phyloP scores from a whole-genome alignment of 1,140 invertebrate species.

The Penaeus japonicus region DNA sequence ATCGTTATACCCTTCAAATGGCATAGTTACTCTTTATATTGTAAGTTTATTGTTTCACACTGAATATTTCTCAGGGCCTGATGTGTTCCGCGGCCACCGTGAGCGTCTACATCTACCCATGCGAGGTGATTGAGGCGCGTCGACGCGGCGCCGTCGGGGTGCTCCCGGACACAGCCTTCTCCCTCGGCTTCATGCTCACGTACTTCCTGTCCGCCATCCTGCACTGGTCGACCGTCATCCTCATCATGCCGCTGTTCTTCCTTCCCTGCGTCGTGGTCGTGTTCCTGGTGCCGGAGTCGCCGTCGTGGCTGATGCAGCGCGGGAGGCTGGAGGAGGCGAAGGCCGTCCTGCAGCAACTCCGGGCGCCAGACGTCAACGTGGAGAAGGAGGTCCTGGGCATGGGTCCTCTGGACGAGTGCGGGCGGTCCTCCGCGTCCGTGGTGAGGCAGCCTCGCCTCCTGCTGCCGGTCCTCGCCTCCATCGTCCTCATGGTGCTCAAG shows the following conservation, averaged over 20 bases:
- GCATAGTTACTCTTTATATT: no score
- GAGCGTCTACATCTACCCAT: slow-evolving; percentile 39
- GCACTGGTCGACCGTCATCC: slow-evolving; percentile 32
- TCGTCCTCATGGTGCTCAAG: slow-evolving; percentile 31
- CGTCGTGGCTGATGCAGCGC: slow-evolving; percentile 17
- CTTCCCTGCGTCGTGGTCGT: slow-evolving; percentile 15
- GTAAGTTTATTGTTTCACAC: background rate
- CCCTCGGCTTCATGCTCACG: slow-evolving; percentile 44
- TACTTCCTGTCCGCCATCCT: slow-evolving; percentile 32
- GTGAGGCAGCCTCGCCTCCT: background rate
- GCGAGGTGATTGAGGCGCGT: slow-evolving; percentile 32
- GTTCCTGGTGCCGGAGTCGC: slow-evolving; percentile 41
- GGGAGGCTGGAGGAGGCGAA: slow-evolving; percentile 26
- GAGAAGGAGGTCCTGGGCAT: slow-evolving; percentile 24
- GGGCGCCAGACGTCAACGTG: background rate
- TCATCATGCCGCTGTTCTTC: slow-evolving; percentile 17
- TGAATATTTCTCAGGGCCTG: slow-evolving; percentile 23
- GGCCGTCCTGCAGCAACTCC: background rate
- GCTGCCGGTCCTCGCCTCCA: slow-evolving; percentile 4
- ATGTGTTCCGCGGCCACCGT: background rate
- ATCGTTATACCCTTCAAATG: no score
- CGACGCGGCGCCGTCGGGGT: slow-evolving; percentile 26
- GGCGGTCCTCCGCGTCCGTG: background rate
- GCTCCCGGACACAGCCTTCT: slow-evolving; percentile 34
- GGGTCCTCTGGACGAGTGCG: background rate